A percentile compares a stretch with the other conserved stretches of the same genome.
Evolutionary conservation across 1,140 invertebrate genomes (phyloP).

Genomic region (Musca vetustissima): DNA sequence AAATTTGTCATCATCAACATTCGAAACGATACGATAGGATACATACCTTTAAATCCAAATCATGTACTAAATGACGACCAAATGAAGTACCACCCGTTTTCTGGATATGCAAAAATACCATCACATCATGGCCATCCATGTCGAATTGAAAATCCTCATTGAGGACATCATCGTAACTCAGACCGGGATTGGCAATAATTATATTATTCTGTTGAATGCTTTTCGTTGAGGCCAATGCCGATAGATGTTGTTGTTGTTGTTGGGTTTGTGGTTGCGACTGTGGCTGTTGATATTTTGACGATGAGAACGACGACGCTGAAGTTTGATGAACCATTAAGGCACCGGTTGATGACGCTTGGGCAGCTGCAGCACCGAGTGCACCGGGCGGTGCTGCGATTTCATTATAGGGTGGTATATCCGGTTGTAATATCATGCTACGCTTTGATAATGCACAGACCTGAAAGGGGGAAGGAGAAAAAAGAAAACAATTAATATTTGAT

Average conservation of each 20-base stretch:
- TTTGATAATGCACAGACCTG: slow-evolving; percentile 73
- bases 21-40: no score
- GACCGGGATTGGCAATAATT: slow-evolving; percentile 59
- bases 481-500: neutral
- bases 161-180: slow-evolving; percentile 80
- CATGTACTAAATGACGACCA: slow-evolving; percentile 90
- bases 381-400: slow-evolving; percentile 36
- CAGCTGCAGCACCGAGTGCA: slow-evolving; percentile 28
- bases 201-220: slow-evolving; percentile 51
- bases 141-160: slow-evolving; percentile 86
- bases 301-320: neutral
- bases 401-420: slow-evolving; percentile 52
- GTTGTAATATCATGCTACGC: slow-evolving; percentile 57
- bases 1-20: no score
- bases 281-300: neutral
- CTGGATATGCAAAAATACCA: slow-evolving; percentile 98
- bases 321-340: slow-evolving; percentile 23
- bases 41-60: slow-evolving; percentile 78
- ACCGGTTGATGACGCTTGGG: slow-evolving; percentile 7
- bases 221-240: slow-evolving; percentile 32
- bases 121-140: slow-evolving; percentile 89
- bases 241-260: slow-evolving; percentile 6
- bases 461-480: neutral
- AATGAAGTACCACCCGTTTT: slow-evolving; percentile 90
- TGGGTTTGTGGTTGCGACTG: slow-evolving; percentile 23